Conservation (phyloP, 2,113 vertebrate species). For the Pterocles burchelli region DNA sequence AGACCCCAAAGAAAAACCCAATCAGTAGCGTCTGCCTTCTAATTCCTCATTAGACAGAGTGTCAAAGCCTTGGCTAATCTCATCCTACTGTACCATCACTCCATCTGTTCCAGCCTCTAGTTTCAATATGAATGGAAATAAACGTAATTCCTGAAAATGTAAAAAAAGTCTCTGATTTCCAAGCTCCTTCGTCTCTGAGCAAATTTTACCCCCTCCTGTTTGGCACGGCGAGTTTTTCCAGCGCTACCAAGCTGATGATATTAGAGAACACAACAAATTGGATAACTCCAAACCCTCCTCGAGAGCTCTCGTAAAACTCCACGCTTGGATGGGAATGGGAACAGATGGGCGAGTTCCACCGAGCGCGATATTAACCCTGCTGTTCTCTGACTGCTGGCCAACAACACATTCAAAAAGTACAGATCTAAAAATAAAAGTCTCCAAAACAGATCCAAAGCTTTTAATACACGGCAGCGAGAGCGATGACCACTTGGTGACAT, state of each 20-base stretch:
- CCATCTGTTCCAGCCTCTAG: slow-evolving; percentile 32
- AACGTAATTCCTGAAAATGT: slow-evolving; percentile 33
- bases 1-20: neutral
- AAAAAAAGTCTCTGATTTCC: slow-evolving; percentile 39
- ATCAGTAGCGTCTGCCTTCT: neutral
- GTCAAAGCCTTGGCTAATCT: neutral
- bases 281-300: slow-evolving; percentile 63
- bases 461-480: neutral
- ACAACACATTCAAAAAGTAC: slow-evolving; percentile 28
- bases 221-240: slow-evolving; percentile 53
- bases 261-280: slow-evolving; percentile 60
- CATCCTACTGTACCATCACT: neutral
- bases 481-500: neutral
- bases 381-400: slow-evolving; percentile 68
- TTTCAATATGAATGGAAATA: slow-evolving; percentile 23
- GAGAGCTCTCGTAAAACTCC: slow-evolving; percentile 62
- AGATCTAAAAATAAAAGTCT: slow-evolving; percentile 64
- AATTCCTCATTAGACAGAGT: neutral
- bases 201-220: slow-evolving; percentile 46
- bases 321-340: slow-evolving; percentile 67
- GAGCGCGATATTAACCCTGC: slow-evolving; percentile 57
- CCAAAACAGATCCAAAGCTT: neutral
- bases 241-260: slow-evolving; percentile 63
- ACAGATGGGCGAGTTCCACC: slow-evolving; percentile 74
- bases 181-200: slow-evolving; percentile 40